Evolutionary conservation across 2,113 vertebrate species (phyloP), one percentile per base, ranked within the genome.

Genomic region (Coreoperca whiteheadi): DNA sequence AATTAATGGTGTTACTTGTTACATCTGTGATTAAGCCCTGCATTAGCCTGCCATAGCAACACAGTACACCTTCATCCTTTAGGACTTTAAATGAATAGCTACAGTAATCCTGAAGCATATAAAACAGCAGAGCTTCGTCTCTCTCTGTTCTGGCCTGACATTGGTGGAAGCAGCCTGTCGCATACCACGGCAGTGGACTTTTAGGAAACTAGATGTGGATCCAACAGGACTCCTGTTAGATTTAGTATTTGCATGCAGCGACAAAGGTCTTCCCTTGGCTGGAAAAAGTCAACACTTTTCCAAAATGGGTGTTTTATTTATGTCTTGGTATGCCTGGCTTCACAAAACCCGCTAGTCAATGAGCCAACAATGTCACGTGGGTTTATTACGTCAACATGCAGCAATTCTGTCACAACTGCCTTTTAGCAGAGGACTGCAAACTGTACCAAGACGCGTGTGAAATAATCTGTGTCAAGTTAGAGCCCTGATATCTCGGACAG

Each of bases 41-140:
- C 76, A 80, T 70, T 60, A 76, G 30, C 63, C 64, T 46, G 53
- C 61, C 23, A 16, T 39, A 74, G 37, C 37, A 69, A 78, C 79
- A 48, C 74, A n/a, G n/a, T n/a, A n/a, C n/a, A 67, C 41, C 46
- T 61, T 39, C 54, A 56, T 63, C 54, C 48, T 51, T 30, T 4
- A 32, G 1, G 57, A 32, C 67, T 77, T 77, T 60, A 64, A 74
- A 34, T 60, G 34, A 77, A 80, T 66, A 48, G 46, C 53, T 34
- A 16, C 66, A 25, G 71, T 41, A 51, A 79, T 64, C 54, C n/a
- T 69, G 41, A 76, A 0, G 70, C 54, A 60, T 82, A 16, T 61
- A 3, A 69, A 56, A 48, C 76, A 21, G 59, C 20, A 0, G 20
- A 72, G 34, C 48, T 30, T 23, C 16, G 4, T 0, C 46, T 73